Evolutionary conservation across 2,888 invertebrate genomes (phyloP), one percentile per base, ranked within the genome.

Genomic region (Tetramorium bicarinatum): DNA sequence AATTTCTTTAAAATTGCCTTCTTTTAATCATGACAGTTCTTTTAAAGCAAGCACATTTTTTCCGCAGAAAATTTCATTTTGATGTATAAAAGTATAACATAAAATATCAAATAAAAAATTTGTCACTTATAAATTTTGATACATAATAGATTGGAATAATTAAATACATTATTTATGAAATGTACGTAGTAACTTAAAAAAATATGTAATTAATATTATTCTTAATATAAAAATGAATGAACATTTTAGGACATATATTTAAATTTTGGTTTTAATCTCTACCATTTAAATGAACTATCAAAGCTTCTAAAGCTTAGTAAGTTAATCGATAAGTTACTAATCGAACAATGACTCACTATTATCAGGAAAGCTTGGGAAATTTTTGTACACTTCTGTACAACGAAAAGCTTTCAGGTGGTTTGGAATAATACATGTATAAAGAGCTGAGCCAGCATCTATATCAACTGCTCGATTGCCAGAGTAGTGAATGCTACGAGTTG

Each of bases 381-480:
- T 90, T 92, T 91, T 87, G 83, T 89, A 87, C 91, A 90, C 91
- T 92, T 89, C 89, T 92, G 88, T 92, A 93, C 93, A 93, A 87
- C 92, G 93, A 93, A 93, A 93, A 93, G 93, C 93, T 93, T 93
- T 93, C 91, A 93, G 91, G 88, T 89, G 76, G 86, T 88, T 89
- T 87, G 89, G 93, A 93, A 93, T 93, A 94, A 93, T 93, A 92
- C 93, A 93, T 93, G 92, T 90, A 90, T 88, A 85, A 88, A 87
- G 72, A 2, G 81, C 81, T 82, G 69, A 86, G 81, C 81, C 49
- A 61, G 83, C 82, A 75, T 89, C 84, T 82, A 74, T 80, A 77
- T 54, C 71, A 64, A 69, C 47, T 76, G 77, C 67, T 84, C 76
- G 83, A 74, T 72, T 66, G 71, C 62, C 71, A 44, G 83, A 89